Conservation (phyloP, 1,140 invertebrate species). For the Drosophila teissieri region DNA sequence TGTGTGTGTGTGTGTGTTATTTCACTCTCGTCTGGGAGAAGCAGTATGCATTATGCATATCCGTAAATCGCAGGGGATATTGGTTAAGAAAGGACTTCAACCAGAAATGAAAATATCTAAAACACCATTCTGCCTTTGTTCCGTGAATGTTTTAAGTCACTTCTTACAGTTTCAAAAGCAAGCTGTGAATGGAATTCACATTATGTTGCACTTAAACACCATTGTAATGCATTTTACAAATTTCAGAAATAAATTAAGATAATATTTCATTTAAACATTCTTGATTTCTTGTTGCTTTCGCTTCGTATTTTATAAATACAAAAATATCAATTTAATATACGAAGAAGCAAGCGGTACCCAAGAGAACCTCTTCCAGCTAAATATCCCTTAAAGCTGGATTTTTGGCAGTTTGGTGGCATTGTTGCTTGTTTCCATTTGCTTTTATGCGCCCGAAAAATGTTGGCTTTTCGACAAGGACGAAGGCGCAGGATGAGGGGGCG, state of each 20-base stretch:
- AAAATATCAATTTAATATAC: too few species aligned
- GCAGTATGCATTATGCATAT: conserved; percentile 50
- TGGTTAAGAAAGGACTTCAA: background rate
- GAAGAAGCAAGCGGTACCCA: background rate
- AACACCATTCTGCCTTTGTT: too few species aligned
- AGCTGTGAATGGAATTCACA: too few species aligned
- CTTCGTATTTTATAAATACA: too few species aligned
- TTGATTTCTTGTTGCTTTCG: too few species aligned
- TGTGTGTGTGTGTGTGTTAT: conserved; percentile 32
- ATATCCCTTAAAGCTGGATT: conserved; percentile 38
- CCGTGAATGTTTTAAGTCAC: too few species aligned
- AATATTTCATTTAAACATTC: too few species aligned
- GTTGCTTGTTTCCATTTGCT: conserved; percentile 59
- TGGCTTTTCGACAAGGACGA: conserved; percentile 55
- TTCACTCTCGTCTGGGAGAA: conserved; percentile 33
- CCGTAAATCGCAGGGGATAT: conserved; percentile 16
- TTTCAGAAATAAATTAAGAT: too few species aligned
- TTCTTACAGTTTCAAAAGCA: too few species aligned
- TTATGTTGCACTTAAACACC: too few species aligned
- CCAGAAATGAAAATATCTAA: background rate
- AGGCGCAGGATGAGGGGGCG: background rate
- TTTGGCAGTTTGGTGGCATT: conserved; percentile 24
- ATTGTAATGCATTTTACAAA: too few species aligned
- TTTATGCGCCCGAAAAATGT: conserved; percentile 58
- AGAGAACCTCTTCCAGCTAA: conserved; percentile 3